These are phyloP conservation scores for Aphodius granarius DNA, from an alignment of 2,888 invertebrate genomes.

Conservation along the genomic window DNA sequence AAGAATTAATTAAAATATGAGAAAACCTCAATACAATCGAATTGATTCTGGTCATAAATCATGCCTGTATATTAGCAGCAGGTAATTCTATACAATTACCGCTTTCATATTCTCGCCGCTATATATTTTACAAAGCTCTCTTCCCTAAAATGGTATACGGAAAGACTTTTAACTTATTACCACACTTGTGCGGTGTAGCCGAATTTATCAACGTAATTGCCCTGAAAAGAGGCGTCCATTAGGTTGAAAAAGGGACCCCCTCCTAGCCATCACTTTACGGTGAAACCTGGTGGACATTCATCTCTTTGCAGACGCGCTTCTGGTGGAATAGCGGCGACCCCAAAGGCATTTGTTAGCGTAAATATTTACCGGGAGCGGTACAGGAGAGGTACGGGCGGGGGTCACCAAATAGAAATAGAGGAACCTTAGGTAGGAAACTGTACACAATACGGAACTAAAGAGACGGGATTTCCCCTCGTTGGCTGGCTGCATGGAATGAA, in stretches of 20 bases:
- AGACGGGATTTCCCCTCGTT: not conserved
- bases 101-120: not conserved
- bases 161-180: not conserved
- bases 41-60: not conserved
- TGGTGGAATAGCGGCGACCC: not conserved
- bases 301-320: not conserved
- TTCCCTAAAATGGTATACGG: not conserved
- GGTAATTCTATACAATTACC: not conserved
- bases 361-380: not conserved
- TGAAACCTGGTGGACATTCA: not conserved
- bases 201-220: not conserved
- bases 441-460: not conserved
- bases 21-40: too few relatives aligned
- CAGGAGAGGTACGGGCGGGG: not conserved
- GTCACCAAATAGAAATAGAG: not conserved
- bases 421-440: not conserved
- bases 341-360: not conserved
- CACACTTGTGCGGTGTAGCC: not conserved
- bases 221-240: not conserved
- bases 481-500: not conserved
- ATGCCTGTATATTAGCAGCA: not conserved
- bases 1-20: too few relatives aligned
- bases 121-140: not conserved
- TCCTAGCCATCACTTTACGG: not conserved
- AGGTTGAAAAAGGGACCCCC: not conserved